Evolutionary conservation across 2,113 vertebrate genomes (phyloP), one percentile per base, ranked within the genome.

Genomic region (Cyanoliseus patagonus): DNA sequence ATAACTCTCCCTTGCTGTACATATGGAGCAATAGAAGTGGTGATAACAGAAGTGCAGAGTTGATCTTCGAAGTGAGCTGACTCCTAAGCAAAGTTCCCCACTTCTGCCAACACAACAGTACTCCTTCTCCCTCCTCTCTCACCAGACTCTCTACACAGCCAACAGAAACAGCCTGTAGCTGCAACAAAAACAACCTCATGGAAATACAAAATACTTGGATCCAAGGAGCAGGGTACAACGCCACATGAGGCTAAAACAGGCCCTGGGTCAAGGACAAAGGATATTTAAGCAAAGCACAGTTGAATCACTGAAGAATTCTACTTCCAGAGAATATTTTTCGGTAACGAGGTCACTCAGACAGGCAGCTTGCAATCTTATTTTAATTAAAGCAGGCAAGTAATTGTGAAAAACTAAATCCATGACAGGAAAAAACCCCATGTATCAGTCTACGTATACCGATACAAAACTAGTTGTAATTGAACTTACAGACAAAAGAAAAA

Each of bases 401-500:
- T 57, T 62, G 14, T 61, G 49, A 88, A 61, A 30, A 61, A 39
- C 35, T 79, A 46, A 78, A 93, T 55, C 55, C 13, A 47, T 10
- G n/a, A 69, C 18, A 22, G 22, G 30, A 53, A 41, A 37, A 74
- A 8, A 2, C 0, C 4, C 0, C 31, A 64, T 17, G 33, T 9
- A 27, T 4, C 37, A 39, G 35, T 64, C 23, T 17, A 68, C 20
- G 52, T 44, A 19, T 33, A 42, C 1, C 18, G 9, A 46, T 30
- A 66, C 7, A 42, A 85, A 82, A 51, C 30, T 64, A 8, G 0
- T 13, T 46, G 9, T 6, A 63, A 72, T 0, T 75, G 37, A 87
- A 75, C 3, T 39, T 64, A 39, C 0, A 44, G 63, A 42, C 25
- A 27, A 55, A 22, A 73, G 30, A 72, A 86, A 90, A 75, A 51